A percentile compares a stretch with the other conserved stretches of the same genome.
These are phyloP conservation scores for Syrrhaptes paradoxus DNA, from an alignment of 2,113 vertebrate genomes.

Conservation along the genomic window DNA sequence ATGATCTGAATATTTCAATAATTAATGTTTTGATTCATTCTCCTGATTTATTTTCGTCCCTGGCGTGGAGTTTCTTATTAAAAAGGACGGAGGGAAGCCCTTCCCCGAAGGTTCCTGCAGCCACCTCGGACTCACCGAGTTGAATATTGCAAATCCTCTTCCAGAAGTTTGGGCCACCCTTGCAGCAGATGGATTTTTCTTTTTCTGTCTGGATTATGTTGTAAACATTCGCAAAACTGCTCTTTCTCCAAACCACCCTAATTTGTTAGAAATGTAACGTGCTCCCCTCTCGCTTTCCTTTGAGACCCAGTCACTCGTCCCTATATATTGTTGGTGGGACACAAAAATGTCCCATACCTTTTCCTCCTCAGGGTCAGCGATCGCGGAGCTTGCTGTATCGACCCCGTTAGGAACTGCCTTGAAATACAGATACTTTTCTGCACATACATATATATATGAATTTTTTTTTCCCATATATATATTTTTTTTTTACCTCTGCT, in stretches of 20 bases:
- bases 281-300: neutral
- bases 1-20: fast-evolving
- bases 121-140: neutral
- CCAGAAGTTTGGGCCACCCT: neutral
- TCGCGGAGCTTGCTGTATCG: fast-evolving
- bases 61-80: neutral
- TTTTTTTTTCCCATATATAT: fast-evolving
- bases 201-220: neutral
- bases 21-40: neutral
- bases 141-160: neutral
- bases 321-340: neutral
- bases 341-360: neutral
- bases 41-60: neutral
- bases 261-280: neutral
- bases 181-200: neutral
- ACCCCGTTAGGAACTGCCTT: neutral
- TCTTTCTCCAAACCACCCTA: neutral
- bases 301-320: neutral
- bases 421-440: neutral
- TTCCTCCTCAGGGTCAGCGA: neutral
- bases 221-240: neutral
- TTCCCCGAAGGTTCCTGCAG: neutral
- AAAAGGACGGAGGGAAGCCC: neutral
- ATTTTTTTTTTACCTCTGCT: neutral
- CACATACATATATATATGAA: too few species aligned